Evolutionary conservation across 2,888 invertebrate genomes (phyloP).

Genomic region (Eupithecia inturbata): DNA sequence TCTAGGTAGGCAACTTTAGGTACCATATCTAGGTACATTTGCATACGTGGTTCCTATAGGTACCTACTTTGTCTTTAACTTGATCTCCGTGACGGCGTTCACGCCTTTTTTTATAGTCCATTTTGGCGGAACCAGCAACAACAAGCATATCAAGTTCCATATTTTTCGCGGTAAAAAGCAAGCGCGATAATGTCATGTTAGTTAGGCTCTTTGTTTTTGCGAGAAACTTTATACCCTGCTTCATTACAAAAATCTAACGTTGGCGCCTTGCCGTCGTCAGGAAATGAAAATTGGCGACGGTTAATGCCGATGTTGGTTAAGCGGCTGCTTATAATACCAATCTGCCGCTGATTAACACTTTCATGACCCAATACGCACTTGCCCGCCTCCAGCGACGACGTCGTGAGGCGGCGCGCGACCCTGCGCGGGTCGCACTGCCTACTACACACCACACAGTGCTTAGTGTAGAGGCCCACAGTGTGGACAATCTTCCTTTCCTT

Average conservation of each 20-base stretch:
- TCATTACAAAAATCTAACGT: background rate
- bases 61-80: background rate
- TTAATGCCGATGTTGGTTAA: too few species aligned
- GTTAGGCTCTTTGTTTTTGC: conserved; percentile 2
- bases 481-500: too few species aligned
- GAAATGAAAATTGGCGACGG: too few species aligned
- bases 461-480: too few species aligned
- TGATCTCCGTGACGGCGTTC: conserved; percentile 3
- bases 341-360: too few species aligned
- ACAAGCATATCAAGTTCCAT: background rate
- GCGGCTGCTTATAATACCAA: too few species aligned
- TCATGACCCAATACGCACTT: too few species aligned
- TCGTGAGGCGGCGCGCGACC: too few species aligned
- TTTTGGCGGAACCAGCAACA: conserved; percentile 1
- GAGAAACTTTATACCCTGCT: background rate
- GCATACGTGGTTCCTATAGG: background rate
- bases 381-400: too few species aligned
- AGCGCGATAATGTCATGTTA: background rate
- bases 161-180: background rate
- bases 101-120: background rate
- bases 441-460: too few species aligned
- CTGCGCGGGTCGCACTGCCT: too few species aligned
- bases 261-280: background rate
- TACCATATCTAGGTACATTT: background rate
- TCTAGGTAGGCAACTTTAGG: background rate